Conservation (phyloP, 1,140 invertebrate genomes). For the Lerema accius region DNA sequence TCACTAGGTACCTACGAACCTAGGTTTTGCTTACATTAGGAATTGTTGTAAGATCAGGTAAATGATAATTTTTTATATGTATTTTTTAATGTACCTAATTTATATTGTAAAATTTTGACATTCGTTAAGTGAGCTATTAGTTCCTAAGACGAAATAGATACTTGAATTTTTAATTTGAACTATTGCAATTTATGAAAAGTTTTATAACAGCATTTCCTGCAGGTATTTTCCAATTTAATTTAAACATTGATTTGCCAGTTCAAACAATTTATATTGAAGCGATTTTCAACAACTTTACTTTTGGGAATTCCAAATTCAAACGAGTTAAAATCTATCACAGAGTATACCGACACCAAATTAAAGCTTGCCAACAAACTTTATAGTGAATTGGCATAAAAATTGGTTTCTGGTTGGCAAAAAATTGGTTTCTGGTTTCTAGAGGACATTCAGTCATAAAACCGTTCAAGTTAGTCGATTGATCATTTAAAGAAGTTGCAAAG, state of each 20-base stretch:
- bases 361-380: neutral
- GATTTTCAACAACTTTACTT: neutral
- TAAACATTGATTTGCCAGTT: neutral
- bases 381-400: neutral
- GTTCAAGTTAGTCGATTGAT: too few species aligned
- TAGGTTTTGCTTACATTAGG: too few species aligned
- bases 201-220: neutral
- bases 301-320: neutral
- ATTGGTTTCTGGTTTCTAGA: too few species aligned
- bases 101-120: too few species aligned
- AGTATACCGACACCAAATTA: neutral
- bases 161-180: too few species aligned
- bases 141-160: too few species aligned
- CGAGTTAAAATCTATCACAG: neutral
- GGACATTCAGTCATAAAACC: neutral
- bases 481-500: slow-evolving; percentile 1
- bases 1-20: too few species aligned
- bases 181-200: neutral
- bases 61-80: too few species aligned
- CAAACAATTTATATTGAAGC: neutral
- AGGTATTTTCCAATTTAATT: neutral
- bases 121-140: too few species aligned
- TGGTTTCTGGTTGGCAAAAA: neutral
- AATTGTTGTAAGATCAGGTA: too few species aligned
- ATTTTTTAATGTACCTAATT: too few species aligned